Evolutionary conservation across 1,140 invertebrate species (phyloP), one percentile per base, ranked within the genome.

Genomic region (Drosophila triauraria): DNA sequence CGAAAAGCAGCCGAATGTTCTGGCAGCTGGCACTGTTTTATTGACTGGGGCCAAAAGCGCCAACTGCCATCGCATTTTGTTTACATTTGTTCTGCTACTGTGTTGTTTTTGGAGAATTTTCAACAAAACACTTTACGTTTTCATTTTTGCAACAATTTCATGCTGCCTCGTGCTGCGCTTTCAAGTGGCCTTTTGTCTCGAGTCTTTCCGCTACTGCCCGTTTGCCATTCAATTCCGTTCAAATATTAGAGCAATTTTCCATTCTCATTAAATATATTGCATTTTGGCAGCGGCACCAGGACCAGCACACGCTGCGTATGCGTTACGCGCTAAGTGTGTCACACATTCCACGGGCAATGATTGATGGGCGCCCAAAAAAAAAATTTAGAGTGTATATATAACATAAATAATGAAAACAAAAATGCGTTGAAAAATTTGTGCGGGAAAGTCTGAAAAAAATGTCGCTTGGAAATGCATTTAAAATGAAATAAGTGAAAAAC

Each of bases 91-190:
- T 8, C 35, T 15, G 35, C 50, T 44, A 48, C 57, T 69, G 35
- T 80, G 80, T 90, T 88, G 85, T 90, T 88, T 90, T 88, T 90
- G 85, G 84, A 90, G 77, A 82, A 84, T 80, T 88, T 88, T 88
- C 85, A 88, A 90, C 84, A 88, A 88, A 88, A 90, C 84, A 88
- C 84, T 87, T 84, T 90, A 88, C 83, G 72, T 78, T 88, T 80
- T 80, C 77, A 75, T 87, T 82, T 56, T 88, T 87, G 77, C 72
- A 83, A 80, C 80, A 88, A 84, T 78, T 81, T 82, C 59, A 32
- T 7, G 27, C 27, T 30, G 27, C 57, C 32, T 54, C 20, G 67
- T 12, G 62, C 74, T 81, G 84, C 82, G 56, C 65, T 88, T 87
- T 87, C 84, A 81, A 87, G 84, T 88, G 85, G 71, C 72, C 68